These are phyloP conservation scores for Pterostichus niger DNA, from an alignment of 2,888 invertebrate species.

Conservation along the genomic window DNA sequence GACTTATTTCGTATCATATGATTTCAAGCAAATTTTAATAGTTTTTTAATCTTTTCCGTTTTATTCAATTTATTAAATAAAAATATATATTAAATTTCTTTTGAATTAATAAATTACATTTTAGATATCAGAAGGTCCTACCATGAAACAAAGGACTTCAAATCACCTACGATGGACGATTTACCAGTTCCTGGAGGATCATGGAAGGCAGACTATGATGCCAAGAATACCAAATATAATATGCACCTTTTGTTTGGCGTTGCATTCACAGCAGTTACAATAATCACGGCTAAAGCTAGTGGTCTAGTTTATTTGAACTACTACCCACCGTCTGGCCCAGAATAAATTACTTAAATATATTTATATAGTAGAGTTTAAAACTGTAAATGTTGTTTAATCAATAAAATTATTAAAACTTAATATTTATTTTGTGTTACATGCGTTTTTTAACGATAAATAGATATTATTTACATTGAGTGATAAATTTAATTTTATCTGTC, in stretches of 20 bases:
- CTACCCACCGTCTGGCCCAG: slow-evolving; percentile 77
- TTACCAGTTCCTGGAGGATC: slow-evolving; percentile 88
- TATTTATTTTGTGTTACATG: not conserved
- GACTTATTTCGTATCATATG: no score
- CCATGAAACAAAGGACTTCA: slow-evolving; percentile 62
- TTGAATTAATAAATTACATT: not conserved
- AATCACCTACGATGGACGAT: slow-evolving; percentile 84
- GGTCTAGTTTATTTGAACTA: slow-evolving; percentile 83
- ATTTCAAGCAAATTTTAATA: no score
- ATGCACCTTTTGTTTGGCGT: slow-evolving; percentile 82
- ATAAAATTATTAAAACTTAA: slow-evolving; percentile 38
- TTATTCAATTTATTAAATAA: no score
- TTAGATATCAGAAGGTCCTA: slow-evolving; percentile 67
- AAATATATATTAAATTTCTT: not conserved
- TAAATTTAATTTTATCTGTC: no score
- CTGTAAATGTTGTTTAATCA: slow-evolving; percentile 65
- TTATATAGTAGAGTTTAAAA: slow-evolving; percentile 58
- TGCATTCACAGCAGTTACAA: slow-evolving; percentile 76
- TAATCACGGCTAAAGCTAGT: slow-evolving; percentile 80
- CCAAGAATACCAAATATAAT: slow-evolving; percentile 85
- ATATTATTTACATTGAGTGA: no score
- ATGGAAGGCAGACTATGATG: slow-evolving; percentile 85
- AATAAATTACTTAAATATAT: slow-evolving; percentile 43
- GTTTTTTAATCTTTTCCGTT: no score
- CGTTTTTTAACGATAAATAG: not conserved